These are phyloP conservation scores for Esox lucius DNA, from an alignment of 2,797 vertebrate genomes.

Conservation along the genomic window DNA sequence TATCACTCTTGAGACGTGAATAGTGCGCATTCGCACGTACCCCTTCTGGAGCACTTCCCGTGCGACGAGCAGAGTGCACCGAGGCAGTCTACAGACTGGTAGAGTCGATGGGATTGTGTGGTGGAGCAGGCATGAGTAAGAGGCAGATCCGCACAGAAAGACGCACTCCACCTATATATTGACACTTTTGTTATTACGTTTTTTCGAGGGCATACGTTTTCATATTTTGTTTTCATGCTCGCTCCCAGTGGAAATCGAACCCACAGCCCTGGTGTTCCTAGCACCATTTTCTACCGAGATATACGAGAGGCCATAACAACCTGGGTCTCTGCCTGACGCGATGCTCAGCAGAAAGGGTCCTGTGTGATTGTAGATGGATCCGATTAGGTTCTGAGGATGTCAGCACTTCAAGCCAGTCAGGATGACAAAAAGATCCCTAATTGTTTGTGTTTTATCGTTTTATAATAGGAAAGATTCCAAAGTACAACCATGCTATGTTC, in stretches of 20 bases:
- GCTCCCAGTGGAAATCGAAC: neutral
- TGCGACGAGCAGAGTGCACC: neutral
- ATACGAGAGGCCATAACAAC: neutral
- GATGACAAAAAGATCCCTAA: conserved; percentile 42
- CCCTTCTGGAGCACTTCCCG: neutral
- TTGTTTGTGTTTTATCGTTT: conserved; percentile 52
- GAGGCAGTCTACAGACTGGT: neutral
- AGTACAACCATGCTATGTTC: conserved; percentile 48
- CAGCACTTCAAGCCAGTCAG: conserved; percentile 57
- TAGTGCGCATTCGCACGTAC: neutral
- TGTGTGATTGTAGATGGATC: conserved; percentile 27
- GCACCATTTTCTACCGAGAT: too few relatives aligned
- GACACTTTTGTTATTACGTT: too few relatives aligned
- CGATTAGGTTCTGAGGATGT: conserved; percentile 63
- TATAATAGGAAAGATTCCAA: conserved; percentile 57
- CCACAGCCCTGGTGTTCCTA: neutral
- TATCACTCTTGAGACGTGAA: neutral
- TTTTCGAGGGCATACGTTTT: too few relatives aligned
- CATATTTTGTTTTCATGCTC: too few relatives aligned
- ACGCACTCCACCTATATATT: too few relatives aligned
- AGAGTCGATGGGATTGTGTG: neutral
- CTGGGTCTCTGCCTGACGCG: neutral
- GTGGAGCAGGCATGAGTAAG: neutral
- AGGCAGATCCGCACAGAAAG: neutral
- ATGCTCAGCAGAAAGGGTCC: conserved; percentile 22